Percentiles rank a stretch among this genome's conserved stretches.
These are phyloP conservation scores for Chaetodon trifasciatus DNA, from an alignment of 2,797 vertebrate genomes.

Conservation along the genomic window DNA sequence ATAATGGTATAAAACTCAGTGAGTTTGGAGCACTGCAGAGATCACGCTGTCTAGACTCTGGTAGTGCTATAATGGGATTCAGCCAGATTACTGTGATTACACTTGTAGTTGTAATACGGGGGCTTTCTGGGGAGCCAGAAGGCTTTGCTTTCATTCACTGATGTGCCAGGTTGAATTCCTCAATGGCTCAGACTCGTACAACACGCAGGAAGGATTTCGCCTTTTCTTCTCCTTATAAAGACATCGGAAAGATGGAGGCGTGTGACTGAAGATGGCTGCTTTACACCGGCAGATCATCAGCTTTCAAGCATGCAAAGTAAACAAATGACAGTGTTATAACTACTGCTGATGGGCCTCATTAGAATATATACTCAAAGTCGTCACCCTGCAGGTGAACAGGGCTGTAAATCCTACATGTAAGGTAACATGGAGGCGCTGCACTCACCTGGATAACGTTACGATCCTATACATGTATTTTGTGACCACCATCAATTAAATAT, in stretches of 20 bases:
- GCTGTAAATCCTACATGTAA: not conserved
- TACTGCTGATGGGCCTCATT: not conserved
- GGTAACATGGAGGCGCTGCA: not conserved
- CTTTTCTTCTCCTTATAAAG: not conserved
- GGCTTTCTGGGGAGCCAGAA: constrained; percentile 52
- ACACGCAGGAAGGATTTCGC: not conserved
- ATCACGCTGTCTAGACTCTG: constrained; percentile 87
- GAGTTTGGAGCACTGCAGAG: constrained; percentile 69
- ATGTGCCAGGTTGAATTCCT: constrained; percentile 44
- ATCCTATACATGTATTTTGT: too few species aligned
- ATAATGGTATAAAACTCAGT: constrained; percentile 52
- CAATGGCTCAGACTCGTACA: constrained; percentile 18
- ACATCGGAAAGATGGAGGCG: not conserved
- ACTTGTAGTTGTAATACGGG: constrained; percentile 79
- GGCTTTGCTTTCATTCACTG: constrained; percentile 51
- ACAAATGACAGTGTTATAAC: not conserved
- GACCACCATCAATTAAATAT: too few species aligned
- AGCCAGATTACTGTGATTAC: constrained; percentile 86
- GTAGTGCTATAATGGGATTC: constrained; percentile 90
- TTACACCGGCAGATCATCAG: not conserved
- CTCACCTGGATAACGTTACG: not conserved
- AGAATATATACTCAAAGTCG: not conserved
- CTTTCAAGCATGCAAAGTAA: not conserved
- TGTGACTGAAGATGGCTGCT: not conserved
- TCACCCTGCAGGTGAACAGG: not conserved